Evolutionary conservation across 2,888 invertebrate genomes (phyloP).

Genomic region (Junonia oenone): DNA sequence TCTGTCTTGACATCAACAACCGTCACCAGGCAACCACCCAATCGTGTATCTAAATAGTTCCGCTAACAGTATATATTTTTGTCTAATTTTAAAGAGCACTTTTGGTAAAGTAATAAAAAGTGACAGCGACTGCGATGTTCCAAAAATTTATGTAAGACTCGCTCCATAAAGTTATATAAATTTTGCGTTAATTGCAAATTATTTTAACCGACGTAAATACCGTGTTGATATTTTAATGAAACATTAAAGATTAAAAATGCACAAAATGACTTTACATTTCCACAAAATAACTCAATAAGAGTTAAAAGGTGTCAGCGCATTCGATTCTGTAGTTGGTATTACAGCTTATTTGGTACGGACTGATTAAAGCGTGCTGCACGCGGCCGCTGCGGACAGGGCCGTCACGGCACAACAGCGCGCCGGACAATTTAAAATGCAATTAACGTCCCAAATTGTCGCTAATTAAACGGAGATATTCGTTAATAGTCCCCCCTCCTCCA

Average conservation of each 20-base stretch:
- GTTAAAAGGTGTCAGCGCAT: slow-evolving; percentile 15
- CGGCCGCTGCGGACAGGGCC: slow-evolving; percentile 10
- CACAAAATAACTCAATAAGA: slow-evolving; percentile 5
- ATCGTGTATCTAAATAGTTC: no score
- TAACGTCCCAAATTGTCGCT: slow-evolving; percentile 51
- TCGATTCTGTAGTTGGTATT: slow-evolving; percentile 5
- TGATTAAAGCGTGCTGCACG: slow-evolving; percentile 12
- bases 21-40: no score
- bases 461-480: slow-evolving; percentile 60
- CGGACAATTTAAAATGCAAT: slow-evolving; percentile 60
- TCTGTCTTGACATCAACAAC: no score
- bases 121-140: no score
- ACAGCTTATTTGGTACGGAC: slow-evolving; percentile 11
- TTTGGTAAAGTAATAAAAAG: no score
- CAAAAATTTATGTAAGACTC: no score
- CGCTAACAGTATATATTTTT: no score
- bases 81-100: no score
- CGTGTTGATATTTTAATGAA: not conserved
- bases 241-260: not conserved
- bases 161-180: not conserved
- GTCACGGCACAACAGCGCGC: slow-evolving; percentile 22
- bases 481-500: slow-evolving; percentile 34
- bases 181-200: not conserved
- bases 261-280: not conserved
- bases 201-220: not conserved